Evolutionary conservation across 2,888 invertebrate species (phyloP), one percentile per base, ranked within the genome.

Genomic region (Smittia sp.): DNA sequence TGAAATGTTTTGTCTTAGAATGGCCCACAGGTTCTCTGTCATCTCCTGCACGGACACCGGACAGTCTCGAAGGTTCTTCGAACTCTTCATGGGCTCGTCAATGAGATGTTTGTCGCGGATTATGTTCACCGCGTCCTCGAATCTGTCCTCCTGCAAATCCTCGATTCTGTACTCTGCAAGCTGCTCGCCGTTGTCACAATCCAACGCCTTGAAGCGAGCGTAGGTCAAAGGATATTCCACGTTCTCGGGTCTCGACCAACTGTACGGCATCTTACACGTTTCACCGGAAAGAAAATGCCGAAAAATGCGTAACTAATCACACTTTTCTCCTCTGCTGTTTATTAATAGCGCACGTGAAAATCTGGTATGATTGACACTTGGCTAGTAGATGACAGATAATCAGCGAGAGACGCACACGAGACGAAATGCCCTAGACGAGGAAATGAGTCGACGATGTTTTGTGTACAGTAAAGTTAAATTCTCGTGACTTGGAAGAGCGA

Each of bases 1-100:
- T 15, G 62, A 39, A n/a, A 72, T 32, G 22, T 69, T 69, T 24
- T 72, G 72, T n/a, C 32, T 18, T 27, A 72, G 27, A 4, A 58
- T 39, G 0, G 24, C 18, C 7, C n/a, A 7, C 62, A 54, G 62
- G 18, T 62, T 38, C 38, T 72, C 62, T 25, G 13, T 38, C 18
- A 72, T 39, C 54, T 72, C 72, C 20, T 38, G 27, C 4, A 58
- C 20, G 4, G 72, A 72, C 4, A 72, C 15, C 25, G 20, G 22
- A 22, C 54, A 54, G n/a, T 39, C 39, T 9, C 27, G n/a, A 11
- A 72, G 4, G 1, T n/a, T 22, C 39, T 72, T 72, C 1, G 69
- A 70, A 1, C 38, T 39, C 39, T 32, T 62, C 72, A 72, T 62
- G 15, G 39, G 39, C n/a, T 72, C 38, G 7, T 38, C 22, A 20